Base-by-base conservation (phyloP, 2,888 invertebrate species). In the Pollenia angustigena region DNA sequence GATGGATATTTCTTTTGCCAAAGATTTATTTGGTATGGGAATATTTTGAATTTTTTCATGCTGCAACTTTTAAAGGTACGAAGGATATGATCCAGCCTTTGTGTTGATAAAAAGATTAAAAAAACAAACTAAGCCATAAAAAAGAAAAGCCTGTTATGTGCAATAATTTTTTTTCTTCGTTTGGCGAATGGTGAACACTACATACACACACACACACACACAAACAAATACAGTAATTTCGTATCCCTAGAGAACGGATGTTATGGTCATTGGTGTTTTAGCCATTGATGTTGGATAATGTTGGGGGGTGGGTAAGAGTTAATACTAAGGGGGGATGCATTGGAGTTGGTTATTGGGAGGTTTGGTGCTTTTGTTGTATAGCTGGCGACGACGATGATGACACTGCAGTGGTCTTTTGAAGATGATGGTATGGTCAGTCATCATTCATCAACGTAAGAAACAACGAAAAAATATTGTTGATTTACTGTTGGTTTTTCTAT, bases 361-460 rank as follows among this genome's bases (percentile, higher is more conserved):
- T 48, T 46, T 46, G 54, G 52, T 66, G 54, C 32, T 78, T 54
- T 14, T 32, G 40, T 64, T 32, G 40, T 32, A 6, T 62, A 50
- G 50, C 62, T 82, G 54, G 18, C 11, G 75, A 10, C 64, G 75
- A 10, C 69, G 64, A 50, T 76, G 78, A 87, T 86, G 88, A 71
- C 84, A 88, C 89, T 88, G 89, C 89, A 90, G 89, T 91, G 90
- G 89, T 90, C 89, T 87, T 88, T 85, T 48, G 89, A 44, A 80
- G 52, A 71, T 54, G 80, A 69, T 85, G 87, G 85, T 81, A 68
- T 81, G 84, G 80, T 74, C 76, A 91, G 92, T 92, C 92, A 89
- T 89, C 92, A 91, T 92, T 92, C 92, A 92, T 92, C 92, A 92
- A 91, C 91, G 92, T 90, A 90, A 91, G 91, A 90, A 74, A 81